Conservation (phyloP, 2,888 invertebrate genomes). For the Cepaea hortensis region DNA sequence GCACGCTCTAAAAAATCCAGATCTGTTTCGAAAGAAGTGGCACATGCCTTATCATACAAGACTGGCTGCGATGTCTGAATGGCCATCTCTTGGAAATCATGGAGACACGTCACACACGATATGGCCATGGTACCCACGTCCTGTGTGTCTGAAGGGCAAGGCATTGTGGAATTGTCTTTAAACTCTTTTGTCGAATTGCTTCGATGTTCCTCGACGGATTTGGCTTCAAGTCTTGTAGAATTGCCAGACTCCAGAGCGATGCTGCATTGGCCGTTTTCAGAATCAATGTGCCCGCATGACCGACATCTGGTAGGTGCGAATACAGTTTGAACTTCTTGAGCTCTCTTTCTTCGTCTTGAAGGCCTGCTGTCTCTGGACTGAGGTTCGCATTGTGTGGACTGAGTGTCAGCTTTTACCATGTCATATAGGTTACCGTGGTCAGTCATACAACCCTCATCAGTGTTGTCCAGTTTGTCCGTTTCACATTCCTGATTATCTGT, state of each 20-base stretch:
- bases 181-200: slow-evolving; percentile 33
- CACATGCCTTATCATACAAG: slow-evolving; percentile 61
- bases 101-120: slow-evolving; percentile 52
- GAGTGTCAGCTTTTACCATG: background rate
- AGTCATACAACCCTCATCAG: slow-evolving; percentile 58
- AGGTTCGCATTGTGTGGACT: slow-evolving; percentile 34
- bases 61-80: slow-evolving; percentile 61
- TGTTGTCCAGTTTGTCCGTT: slow-evolving; percentile 55
- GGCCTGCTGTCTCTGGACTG: slow-evolving; percentile 41
- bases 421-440: slow-evolving; percentile 43
- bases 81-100: slow-evolving; percentile 50
- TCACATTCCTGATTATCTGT: slow-evolving; percentile 61
- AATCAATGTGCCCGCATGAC: slow-evolving; percentile 43
- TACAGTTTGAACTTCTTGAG: slow-evolving; percentile 46
- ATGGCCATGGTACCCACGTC: slow-evolving; percentile 65
- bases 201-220: background rate
- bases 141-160: slow-evolving; percentile 54
- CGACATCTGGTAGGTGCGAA: slow-evolving; percentile 46
- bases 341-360: slow-evolving; percentile 15
- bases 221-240: background rate
- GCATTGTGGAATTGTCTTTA: slow-evolving; percentile 55
- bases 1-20: slow-evolving; percentile 52
- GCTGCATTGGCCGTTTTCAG: background rate
- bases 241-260: background rate
- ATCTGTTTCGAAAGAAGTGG: slow-evolving; percentile 61